phyloP scores from a whole-genome alignment of 2,113 vertebrate genomes.

The Lota lota region DNA sequence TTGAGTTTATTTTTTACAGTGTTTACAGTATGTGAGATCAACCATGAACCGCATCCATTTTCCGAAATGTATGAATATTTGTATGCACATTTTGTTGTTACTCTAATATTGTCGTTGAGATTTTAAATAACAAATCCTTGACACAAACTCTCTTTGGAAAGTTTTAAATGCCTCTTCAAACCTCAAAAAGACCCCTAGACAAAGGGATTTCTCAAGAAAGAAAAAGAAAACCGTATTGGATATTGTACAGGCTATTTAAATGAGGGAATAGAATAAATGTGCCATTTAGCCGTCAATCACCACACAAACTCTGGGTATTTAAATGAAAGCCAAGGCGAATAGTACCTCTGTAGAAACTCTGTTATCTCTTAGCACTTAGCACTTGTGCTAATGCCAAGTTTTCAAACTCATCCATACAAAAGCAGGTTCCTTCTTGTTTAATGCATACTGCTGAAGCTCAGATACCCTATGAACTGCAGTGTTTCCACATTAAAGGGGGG shows the following conservation, averaged over 20 bases:
- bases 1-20: no score
- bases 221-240: conserved; percentile 4
- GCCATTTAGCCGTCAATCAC: conserved; percentile 11
- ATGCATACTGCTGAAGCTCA: no score
- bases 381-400: no score
- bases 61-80: background rate
- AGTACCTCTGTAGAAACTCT: no score
- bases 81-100: background rate
- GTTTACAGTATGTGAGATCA: background rate
- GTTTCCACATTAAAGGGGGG: no score
- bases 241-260: conserved; percentile 29
- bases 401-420: no score
- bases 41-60: background rate
- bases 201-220: conserved; percentile 15
- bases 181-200: conserved; percentile 12
- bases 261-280: conserved; percentile 25
- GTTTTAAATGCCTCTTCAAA: conserved; percentile 18
- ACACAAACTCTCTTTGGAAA: background rate
- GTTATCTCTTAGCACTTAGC: no score
- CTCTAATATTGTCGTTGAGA: background rate
- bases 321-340: no score
- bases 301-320: background rate
- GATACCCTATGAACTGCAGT: no score
- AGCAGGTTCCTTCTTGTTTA: no score
- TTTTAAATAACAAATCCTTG: background rate